phyloP scores from a whole-genome alignment of 2,797 vertebrate genomes.

The Crypturellus tataupa region DNA sequence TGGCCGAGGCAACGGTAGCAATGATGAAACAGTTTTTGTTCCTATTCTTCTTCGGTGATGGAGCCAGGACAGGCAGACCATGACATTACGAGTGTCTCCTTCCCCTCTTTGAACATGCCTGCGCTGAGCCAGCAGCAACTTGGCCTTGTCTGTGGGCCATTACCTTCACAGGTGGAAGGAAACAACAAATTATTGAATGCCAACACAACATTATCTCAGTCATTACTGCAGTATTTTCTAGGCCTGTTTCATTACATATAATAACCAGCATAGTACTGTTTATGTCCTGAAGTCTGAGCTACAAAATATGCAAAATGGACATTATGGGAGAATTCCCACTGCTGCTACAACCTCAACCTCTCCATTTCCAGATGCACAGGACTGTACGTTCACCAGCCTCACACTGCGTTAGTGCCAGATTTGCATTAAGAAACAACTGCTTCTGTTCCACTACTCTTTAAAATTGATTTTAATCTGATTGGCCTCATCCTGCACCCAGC shows the following conservation, averaged over 20 bases:
- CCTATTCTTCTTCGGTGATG: not conserved
- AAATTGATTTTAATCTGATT: not conserved
- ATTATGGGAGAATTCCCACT: not conserved
- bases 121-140: not conserved
- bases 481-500: not conserved
- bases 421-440: not conserved
- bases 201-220: not conserved
- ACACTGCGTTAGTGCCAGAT: not conserved
- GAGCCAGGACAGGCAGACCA: not conserved
- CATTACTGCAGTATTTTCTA: not conserved
- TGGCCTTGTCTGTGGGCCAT: not conserved
- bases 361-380: not conserved
- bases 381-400: not conserved
- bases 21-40: not conserved
- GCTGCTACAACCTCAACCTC: not conserved
- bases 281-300: not conserved
- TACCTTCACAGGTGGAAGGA: not conserved
- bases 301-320: not conserved
- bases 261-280: not conserved
- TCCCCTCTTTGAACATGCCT: not conserved
- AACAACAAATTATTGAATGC: not conserved
- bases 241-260: not conserved
- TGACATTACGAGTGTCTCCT: not conserved
- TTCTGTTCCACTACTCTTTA: not conserved
- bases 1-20: not conserved